Percentiles rank a stretch among this genome's conserved stretches.
These are phyloP conservation scores for Lasioglossum villosulum DNA, from an alignment of 2,888 invertebrate genomes.

Conservation along the genomic window DNA sequence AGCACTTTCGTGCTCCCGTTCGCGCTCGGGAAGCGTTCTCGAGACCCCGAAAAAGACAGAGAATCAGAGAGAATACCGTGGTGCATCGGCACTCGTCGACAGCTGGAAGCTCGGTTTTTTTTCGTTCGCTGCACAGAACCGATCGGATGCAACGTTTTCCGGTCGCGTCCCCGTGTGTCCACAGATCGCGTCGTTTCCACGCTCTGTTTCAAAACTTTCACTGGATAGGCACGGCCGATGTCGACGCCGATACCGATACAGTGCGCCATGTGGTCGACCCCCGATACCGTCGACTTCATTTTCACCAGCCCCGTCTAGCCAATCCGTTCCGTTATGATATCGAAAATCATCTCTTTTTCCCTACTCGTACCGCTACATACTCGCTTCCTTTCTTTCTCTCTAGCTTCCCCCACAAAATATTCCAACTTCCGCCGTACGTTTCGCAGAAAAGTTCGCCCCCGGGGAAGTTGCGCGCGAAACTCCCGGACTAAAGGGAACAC, in stretches of 20 bases:
- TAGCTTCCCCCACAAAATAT: background rate
- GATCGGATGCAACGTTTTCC: slow-evolving; percentile 43
- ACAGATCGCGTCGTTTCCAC: slow-evolving; percentile 14
- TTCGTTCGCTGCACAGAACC: slow-evolving; percentile 50
- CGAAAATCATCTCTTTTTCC: background rate
- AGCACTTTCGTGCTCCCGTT: background rate
- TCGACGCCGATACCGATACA: slow-evolving; percentile 40
- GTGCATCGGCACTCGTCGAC: slow-evolving; percentile 44
- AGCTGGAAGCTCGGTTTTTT: slow-evolving; percentile 63
- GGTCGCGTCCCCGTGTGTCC: slow-evolving; percentile 5
- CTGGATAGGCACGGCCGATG: slow-evolving; percentile 44
- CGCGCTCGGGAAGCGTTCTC: background rate
- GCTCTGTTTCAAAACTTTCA: slow-evolving; percentile 60
- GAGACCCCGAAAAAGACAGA: background rate
- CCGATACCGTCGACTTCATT: slow-evolving; percentile 29
- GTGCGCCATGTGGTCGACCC: slow-evolving; percentile 48
- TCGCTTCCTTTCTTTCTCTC: background rate
- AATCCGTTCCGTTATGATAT: background rate
- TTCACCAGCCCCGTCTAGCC: slow-evolving; percentile 10
- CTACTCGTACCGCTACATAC: background rate
- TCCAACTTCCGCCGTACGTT: slow-evolving; percentile 10
- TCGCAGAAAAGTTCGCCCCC: background rate
- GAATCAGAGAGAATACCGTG: background rate
- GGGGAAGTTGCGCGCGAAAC: background rate
- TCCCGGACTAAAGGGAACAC: slow-evolving; percentile 10